A percentile compares a stretch with the other conserved stretches of the same genome.
Evolutionary conservation across 2,888 invertebrate species (phyloP).

Genomic region (Eupithecia subumbrata): DNA sequence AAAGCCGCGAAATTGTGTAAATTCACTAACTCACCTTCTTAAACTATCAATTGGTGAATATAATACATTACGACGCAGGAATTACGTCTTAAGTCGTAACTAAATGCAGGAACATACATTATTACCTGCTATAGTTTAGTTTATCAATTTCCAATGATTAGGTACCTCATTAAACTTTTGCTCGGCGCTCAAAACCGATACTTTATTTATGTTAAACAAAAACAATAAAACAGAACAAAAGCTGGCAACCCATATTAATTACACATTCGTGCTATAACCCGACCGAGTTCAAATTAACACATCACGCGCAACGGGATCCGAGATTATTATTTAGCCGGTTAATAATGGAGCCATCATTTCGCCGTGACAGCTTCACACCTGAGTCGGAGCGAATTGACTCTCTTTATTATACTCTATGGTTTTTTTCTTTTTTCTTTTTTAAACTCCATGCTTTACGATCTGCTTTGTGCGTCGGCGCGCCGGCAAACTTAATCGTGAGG

Average conservation of each 20-base stretch:
- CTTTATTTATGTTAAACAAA: background rate
- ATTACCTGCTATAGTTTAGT: background rate
- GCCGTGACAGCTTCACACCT: constrained; percentile 83
- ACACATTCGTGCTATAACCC: constrained; percentile 54
- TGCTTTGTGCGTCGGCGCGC: constrained; percentile 63
- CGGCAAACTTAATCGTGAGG: constrained; percentile 63
- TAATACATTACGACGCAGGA: too few relatives aligned
- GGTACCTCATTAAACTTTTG: background rate
- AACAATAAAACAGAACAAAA: constrained; percentile 45
- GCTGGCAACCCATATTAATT: constrained; percentile 56
- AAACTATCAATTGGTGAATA: too few relatives aligned
- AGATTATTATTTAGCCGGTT: constrained; percentile 77
- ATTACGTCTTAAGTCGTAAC: too few relatives aligned
- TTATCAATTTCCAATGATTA: background rate
- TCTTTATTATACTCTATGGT: constrained; percentile 69
- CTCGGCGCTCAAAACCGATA: background rate
- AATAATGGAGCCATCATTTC: constrained; percentile 82
- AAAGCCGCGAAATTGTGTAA: background rate
- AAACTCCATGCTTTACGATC: constrained; percentile 70
- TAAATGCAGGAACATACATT: too few relatives aligned
- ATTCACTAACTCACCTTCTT: background rate
- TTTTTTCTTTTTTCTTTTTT: constrained; percentile 55
- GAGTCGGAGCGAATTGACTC: constrained; percentile 75
- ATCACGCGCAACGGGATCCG: constrained; percentile 67
- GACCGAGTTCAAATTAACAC: constrained; percentile 64